Base-by-base conservation (phyloP, 2,888 invertebrate species). In the Cheilosia pagana region DNA sequence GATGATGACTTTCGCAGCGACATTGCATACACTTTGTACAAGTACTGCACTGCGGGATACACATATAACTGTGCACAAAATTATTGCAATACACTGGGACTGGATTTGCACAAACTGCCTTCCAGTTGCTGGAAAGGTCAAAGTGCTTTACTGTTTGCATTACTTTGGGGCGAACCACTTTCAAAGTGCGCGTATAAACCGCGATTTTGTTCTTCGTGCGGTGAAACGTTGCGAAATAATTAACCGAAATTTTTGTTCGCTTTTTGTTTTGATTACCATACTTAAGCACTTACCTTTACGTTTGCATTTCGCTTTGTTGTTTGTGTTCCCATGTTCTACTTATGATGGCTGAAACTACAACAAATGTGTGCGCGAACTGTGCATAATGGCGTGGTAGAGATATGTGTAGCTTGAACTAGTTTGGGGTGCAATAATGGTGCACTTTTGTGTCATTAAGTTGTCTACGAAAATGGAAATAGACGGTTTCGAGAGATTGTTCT, bases 91-190 rank as follows among this genome's bases (percentile, higher is more conserved):
- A n/a, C 41, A 14, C 14, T 41, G 10, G 41, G 10, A 8, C 12
- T 41, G 41, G 12, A 41, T 8, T 35, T 12, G 19, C 45, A 2
- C 2, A 8, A 8, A 6, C 5, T 19, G 25, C 10, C 50, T 35
- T 35, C 57, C 57, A 57, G 6, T 10, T 16, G 39, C 12, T 72
- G 72, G n/a, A 83, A 83, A 83, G 82, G 82, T 74, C 74, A 83
- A 82, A 55, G 65, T 39, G 45, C 39, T 67, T 57, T 74, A 6
- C 7, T 59, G 35, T 68, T 72, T 63, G 62, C 21, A 55, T 50
- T 71, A 60, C 41, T 41, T 62, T 63, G 50, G 62, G 57, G 74
- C 23, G 52, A 68, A 74, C 50, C 57, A 52, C 72, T 67, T 68
- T 77, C 62, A 5, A 25, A 16, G 48, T 57, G 19, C 45, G 19